A percentile compares a stretch with the other conserved stretches of the same genome.
These are phyloP conservation scores for Cladorhizidae sp. DNA, from an alignment of 37 sponge, comb jelly and placozoan genomes.

Conservation along the genomic window DNA sequence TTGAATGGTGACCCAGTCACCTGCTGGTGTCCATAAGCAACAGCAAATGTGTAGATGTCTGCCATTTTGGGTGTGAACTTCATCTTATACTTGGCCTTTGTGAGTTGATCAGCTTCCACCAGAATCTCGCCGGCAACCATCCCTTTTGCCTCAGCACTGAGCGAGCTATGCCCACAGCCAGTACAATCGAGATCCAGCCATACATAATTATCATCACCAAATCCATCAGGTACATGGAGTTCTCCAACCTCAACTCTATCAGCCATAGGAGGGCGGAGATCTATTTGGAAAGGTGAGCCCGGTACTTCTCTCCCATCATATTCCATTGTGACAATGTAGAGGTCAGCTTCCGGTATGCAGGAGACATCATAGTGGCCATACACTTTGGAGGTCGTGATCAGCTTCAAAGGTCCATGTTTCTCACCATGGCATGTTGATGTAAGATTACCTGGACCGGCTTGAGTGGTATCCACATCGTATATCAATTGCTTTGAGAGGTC, in stretches of 20 bases:
- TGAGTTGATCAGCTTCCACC: conserved; percentile 13
- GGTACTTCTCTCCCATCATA: conserved; percentile 58
- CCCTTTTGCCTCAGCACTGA: conserved; percentile 31
- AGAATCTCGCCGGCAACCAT: conserved; percentile 12
- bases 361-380: conserved; percentile 22
- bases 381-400: conserved; percentile 14
- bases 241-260: conserved; percentile 42
- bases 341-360: conserved; percentile 50
- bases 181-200: conserved; percentile 40
- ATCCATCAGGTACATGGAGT: conserved; percentile 47
- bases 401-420: conserved; percentile 50
- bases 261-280: conserved; percentile 54
- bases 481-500: conserved; percentile 21
- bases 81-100: conserved; percentile 19
- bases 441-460: conserved; percentile 72
- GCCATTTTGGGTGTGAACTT: conserved; percentile 44
- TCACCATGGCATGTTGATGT: conserved; percentile 52
- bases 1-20: conserved; percentile 69
- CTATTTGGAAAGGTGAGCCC: conserved; percentile 67
- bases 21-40: conserved; percentile 42
- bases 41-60: conserved; percentile 48
- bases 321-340: conserved; percentile 51
- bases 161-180: conserved; percentile 37
- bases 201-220: conserved; percentile 30
- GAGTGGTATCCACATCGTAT: conserved; percentile 43